phyloP scores from a whole-genome alignment of 1,140 invertebrate genomes.

The Oreohelix idahoensis region DNA sequence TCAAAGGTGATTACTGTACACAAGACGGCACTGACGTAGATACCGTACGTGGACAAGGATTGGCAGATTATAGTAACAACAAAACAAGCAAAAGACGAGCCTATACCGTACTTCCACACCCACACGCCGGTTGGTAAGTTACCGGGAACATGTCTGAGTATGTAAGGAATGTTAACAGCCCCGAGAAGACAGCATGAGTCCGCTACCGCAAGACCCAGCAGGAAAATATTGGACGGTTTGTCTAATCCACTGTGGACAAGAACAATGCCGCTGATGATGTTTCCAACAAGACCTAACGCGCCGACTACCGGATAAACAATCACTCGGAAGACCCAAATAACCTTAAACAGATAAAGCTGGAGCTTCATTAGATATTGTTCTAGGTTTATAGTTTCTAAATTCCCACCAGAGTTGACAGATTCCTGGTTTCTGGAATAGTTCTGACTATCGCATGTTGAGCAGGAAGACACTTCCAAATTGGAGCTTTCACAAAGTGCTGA shows the following conservation, averaged over 20 bases:
- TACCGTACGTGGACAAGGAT: neutral
- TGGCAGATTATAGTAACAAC: neutral
- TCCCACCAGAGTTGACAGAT: too few species aligned
- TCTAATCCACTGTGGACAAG: neutral
- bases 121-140: neutral
- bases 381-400: too few species aligned
- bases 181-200: neutral
- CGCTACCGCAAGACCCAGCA: neutral
- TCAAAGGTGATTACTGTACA: neutral
- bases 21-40: neutral
- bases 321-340: neutral
- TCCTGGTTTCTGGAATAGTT: too few species aligned
- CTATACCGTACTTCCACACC: neutral
- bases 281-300: neutral
- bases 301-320: neutral
- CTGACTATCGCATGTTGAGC: too few species aligned
- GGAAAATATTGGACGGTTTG: neutral
- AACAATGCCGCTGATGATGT: slow-evolving; percentile 3
- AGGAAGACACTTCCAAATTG: too few species aligned
- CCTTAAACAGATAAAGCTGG: neutral
- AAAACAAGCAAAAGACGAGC: neutral
- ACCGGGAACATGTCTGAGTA: neutral
- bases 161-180: neutral
- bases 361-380: too few species aligned
- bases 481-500: neutral